Base-by-base conservation (phyloP, 2,888 invertebrate genomes). In the Ligdia adustata region DNA sequence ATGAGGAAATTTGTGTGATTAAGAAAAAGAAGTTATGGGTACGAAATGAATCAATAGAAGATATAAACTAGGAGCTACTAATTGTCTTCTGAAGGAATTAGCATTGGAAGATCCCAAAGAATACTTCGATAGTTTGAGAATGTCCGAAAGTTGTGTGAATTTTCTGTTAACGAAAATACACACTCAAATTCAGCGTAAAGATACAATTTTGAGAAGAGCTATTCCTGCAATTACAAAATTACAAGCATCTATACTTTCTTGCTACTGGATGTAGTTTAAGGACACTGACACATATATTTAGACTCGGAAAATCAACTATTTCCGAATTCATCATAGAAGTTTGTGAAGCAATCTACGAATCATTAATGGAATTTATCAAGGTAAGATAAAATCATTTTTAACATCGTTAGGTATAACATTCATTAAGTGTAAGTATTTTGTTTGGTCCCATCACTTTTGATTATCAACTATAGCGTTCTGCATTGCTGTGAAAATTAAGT, bases 251-350 rank as follows among this genome's bases (percentile, higher is more conserved):
- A 29, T 59, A 59, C 40, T 59, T 54, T 54, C 45, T 61, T 40
- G 58, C 57, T 52, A 57, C 56, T 51, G 58, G 53, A 49, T 50
- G 54, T 51, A 58, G 56, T 55, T 55, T 58, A 58, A 52, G 56
- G 44, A 58, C 53, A 44, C 46, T n/a, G n/a, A 48, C 46, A 55
- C 56, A 62, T 51, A 44, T 60, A 44, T 57, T 59, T 50, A 41
- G 60, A 61, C 45, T 62, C 28, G 41, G 51, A n/a, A n/a, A 57
- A 53, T 55, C 54, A 60, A 56, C 55, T 47, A 47, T 52, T 38
- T 62, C 57, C 34, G 55, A 55, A 55, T 49, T 59, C 49, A 59
- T 61, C 45, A 33, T 48, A 38, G 61, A 61, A 57, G 57, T 59
- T 44, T 61, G 57, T 49, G 53, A 56, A 51, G 56, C 52, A 39